Base-by-base conservation (phyloP, 2,113 vertebrate species). In the Syngnathus scovelli region DNA sequence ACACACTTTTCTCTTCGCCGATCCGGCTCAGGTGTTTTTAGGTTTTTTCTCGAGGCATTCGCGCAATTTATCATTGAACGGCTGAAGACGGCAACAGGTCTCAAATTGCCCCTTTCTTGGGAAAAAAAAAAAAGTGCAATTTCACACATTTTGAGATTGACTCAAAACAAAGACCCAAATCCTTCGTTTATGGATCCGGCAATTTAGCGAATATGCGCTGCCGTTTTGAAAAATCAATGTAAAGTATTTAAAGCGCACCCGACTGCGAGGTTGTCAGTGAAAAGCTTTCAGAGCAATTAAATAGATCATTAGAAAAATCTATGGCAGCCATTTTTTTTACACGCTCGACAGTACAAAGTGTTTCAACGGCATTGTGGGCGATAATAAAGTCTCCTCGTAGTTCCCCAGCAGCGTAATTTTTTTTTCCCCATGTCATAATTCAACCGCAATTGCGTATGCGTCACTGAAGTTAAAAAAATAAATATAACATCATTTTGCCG, bases 1-100 rank as follows among this genome's bases (percentile, higher is more conserved):
- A 12, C 27, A 1, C 11, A 49, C 27, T 62, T 60, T 54, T 74
- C 13, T 23, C 27, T 67, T n/a, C 44, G 69, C 39, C 66, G 54
- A 72, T 74, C 61, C 72, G 62, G 21, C 56, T 65, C 37, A 9
- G 38, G 73, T 54, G 27, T 15, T 67, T 79, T 71, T 23, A 21
- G 6, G 11, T 23, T 43, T 13, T 61, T 11, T 55, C 23, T 15
- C 38, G 10, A n/a, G 54, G 54, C 23, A 11, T 33, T 27, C 21
- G 27, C 41, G 41, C 2, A 43, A 33, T 33, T 33, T 33, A 33
- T 33, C 27, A 3, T 33, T 3, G 27, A 33, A 33, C 27, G 27
- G 27, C 39, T 12, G 41, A 12, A 12, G 13, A 43, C 41, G 41
- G 41, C 41, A 43, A 43, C 2, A 12, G 41, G 41, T 9, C 41